Evolutionary conservation across 1,140 invertebrate species (phyloP).

Genomic region (Charaxes varanes): DNA sequence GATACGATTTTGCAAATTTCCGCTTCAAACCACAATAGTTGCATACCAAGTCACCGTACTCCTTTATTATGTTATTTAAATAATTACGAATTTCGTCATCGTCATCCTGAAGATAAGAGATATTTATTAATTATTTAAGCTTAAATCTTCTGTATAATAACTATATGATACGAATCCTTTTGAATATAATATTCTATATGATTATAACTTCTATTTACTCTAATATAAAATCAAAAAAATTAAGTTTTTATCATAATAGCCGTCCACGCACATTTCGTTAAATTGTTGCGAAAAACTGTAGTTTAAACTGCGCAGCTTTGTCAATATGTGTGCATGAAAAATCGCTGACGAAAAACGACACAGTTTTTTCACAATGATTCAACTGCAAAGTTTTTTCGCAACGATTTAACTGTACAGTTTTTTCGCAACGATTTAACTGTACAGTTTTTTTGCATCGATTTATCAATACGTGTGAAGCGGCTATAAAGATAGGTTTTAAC

Average conservation of each 20-base stretch:
- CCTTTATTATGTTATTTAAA: conserved; percentile 28
- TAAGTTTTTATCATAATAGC: neutral
- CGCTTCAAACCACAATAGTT: conserved; percentile 29
- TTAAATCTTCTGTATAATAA: conserved; percentile 1
- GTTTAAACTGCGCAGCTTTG: no score
- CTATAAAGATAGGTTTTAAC: no score
- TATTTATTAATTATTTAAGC: no score
- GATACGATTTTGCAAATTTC: conserved; percentile 33
- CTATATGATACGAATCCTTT: conserved; percentile 20
- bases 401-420: no score
- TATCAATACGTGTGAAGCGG: no score
- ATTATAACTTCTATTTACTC: neutral
- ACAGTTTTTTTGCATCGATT: neutral
- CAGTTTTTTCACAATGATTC: no score
- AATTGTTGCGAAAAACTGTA: no score
- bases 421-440: no score
- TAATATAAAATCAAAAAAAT: neutral
- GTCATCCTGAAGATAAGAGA: conserved; percentile 44
- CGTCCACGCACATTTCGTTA: no score
- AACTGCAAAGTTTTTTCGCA: no score
- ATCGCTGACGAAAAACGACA: no score
- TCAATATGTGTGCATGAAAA: no score
- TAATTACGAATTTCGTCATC: conserved; percentile 26
- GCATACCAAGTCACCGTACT: conserved; percentile 28
- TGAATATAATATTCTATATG: neutral